Evolutionary conservation across 2,797 vertebrate species (phyloP).

Genomic region (Myotis planiceps): DNA sequence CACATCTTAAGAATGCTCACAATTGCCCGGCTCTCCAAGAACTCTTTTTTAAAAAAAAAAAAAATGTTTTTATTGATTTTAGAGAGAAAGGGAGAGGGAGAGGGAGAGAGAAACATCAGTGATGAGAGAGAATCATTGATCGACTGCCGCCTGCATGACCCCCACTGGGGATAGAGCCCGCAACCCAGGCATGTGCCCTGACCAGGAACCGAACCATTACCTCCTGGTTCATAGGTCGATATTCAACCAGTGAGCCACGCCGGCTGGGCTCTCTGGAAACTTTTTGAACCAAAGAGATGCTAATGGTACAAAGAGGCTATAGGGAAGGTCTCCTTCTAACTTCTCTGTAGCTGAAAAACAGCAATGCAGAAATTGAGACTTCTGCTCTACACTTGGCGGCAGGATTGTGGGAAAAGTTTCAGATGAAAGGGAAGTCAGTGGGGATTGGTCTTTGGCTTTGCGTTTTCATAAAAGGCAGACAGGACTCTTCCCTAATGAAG

Average conservation of each 20-base stretch:
- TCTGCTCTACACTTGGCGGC: slow-evolving; percentile 70
- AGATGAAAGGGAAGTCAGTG: slow-evolving; percentile 68
- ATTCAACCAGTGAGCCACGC: too few species aligned
- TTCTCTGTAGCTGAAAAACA: slow-evolving; percentile 47
- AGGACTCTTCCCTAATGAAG: slow-evolving; percentile 65
- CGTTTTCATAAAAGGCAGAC: slow-evolving; percentile 57
- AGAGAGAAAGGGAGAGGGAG: too few species aligned
- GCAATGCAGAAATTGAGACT: slow-evolving; percentile 65
- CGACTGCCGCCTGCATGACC: too few species aligned
- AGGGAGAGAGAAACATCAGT: too few species aligned
- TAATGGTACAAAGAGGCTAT: slow-evolving; percentile 53
- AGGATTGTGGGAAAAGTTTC: slow-evolving; percentile 72
- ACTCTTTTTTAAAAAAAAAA: not conserved
- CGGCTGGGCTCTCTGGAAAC: slow-evolving; percentile 30
- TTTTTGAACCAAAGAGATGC: slow-evolving; percentile 34
- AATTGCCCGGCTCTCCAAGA: slow-evolving; percentile 42
- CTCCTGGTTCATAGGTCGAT: too few species aligned
- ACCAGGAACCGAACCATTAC: too few species aligned
- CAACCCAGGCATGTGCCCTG: too few species aligned
- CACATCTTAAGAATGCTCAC: slow-evolving; percentile 55
- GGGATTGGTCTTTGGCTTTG: slow-evolving; percentile 57
- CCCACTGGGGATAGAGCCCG: too few species aligned
- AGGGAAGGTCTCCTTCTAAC: slow-evolving; percentile 24
- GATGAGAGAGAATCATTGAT: too few species aligned
- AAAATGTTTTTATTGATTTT: too few species aligned